A percentile compares a stretch with the other conserved stretches of the same genome.
phyloP scores from a whole-genome alignment of 1,140 invertebrate species.

The Drosophila arizonae region DNA sequence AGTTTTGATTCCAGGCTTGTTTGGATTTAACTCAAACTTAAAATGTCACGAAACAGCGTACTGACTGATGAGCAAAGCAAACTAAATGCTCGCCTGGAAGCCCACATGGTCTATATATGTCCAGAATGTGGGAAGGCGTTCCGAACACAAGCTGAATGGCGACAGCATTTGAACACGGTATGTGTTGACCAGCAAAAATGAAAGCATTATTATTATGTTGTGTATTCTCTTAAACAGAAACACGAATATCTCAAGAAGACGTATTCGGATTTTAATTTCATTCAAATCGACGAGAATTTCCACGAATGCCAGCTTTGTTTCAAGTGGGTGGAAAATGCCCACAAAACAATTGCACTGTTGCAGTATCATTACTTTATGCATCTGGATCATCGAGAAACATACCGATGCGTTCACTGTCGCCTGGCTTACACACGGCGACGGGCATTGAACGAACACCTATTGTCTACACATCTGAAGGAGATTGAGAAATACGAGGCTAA shows the following conservation, averaged over 20 bases:
- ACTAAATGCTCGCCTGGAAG: conserved; percentile 67
- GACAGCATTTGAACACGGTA: conserved; percentile 68
- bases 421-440: conserved; percentile 62
- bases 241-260: conserved; percentile 72
- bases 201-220: neutral
- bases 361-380: conserved; percentile 79
- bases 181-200: neutral
- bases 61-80: conserved; percentile 62
- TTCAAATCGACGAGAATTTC: conserved; percentile 68
- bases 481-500: conserved; percentile 69
- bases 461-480: conserved; percentile 60
- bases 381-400: conserved; percentile 65
- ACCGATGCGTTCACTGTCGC: conserved; percentile 69
- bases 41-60: conserved; percentile 48
- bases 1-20: neutral
- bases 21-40: neutral
- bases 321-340: conserved; percentile 75
- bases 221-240: conserved; percentile 40
- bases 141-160: conserved; percentile 72
- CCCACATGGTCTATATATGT: conserved; percentile 76
- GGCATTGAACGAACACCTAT: conserved; percentile 64
- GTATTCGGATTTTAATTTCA: conserved; percentile 69
- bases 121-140: conserved; percentile 75
- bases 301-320: conserved; percentile 75
- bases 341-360: conserved; percentile 70